Conservation (phyloP, 2,797 vertebrate genomes). For the Loris lydekkerianus region DNA sequence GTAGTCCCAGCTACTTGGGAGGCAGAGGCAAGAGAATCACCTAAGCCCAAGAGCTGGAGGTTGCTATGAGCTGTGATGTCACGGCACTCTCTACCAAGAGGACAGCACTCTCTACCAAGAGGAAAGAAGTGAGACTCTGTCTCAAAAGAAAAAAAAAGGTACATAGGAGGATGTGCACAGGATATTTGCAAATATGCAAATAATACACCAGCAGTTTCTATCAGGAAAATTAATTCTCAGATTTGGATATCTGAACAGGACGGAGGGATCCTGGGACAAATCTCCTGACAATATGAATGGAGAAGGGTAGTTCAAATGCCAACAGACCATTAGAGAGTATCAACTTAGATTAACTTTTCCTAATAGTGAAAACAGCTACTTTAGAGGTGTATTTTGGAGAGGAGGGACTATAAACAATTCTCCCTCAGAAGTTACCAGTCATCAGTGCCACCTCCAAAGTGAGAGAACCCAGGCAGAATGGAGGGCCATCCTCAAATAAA, state of each 20-base stretch:
- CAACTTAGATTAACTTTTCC: neutral
- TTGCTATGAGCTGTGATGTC: too few species aligned
- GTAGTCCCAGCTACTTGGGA: too few species aligned
- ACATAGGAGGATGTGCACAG: neutral
- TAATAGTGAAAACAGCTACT: neutral
- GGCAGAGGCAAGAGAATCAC: too few species aligned
- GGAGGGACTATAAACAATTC: neutral
- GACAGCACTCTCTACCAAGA: too few species aligned
- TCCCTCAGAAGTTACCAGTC: neutral
- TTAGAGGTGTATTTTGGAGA: neutral
- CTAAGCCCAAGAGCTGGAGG: too few species aligned
- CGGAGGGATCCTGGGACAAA: neutral
- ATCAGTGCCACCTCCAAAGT: neutral
- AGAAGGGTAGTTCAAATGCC: neutral
- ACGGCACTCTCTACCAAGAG: too few species aligned
- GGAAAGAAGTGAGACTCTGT: too few species aligned
- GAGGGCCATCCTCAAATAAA: neutral
- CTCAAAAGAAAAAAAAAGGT: neutral
- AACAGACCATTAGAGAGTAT: neutral
- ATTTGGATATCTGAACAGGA: neutral
- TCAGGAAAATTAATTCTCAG: neutral
- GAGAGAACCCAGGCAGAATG: neutral
- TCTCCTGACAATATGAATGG: neutral
- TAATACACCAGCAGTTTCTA: neutral
- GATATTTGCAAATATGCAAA: neutral